Base-by-base conservation (phyloP, 2,113 vertebrate species). In the Trichomycterus rosablanca region DNA sequence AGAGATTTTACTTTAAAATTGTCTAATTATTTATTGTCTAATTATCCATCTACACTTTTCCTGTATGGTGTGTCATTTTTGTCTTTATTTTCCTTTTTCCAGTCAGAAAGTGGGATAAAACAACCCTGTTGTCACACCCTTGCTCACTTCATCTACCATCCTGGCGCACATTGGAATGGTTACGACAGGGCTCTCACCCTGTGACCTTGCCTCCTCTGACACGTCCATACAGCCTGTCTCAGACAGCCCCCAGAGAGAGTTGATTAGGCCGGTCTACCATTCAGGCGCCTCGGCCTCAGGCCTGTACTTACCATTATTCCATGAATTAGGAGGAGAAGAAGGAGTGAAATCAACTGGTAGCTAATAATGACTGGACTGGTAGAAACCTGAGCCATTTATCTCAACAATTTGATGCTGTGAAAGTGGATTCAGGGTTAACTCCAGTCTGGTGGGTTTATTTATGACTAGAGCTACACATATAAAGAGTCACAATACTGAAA, bases 131-230 rank as follows among this genome's bases (percentile, higher is more conserved):
- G 64, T 70, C 75, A 66, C 70, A 77, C 64, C 54, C 46, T 52
- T 18, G 30, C 30, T 20, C 18, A 20, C 49, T 26, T 23, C 6
- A 15, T 60, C 66, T 57, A 56, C 60, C 76, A 74, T 73, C 60
- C 68, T 24, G 57, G 65, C 70, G 78, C 76, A 81, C 59, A 67
- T 56, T 75, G 74, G 65, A 83, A 75, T 53, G 50, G 56, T 79
- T 77, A 79, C 69, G 50, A 52, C 26, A 48, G 54, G 50, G 64
- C 57, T 9, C 43, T 53, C 48, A 80, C 72, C 66, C 14, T 12
- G 7, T 54, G 61, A 76, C 55, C 64, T 42, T 30, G n/a, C 2
- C 55, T 65, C 24, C 60, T 42, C 53, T 66, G 49, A 76, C 70
- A 59, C 44, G 5, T 43, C 34, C 35, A 35, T 20, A 20, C 24